phyloP scores from a whole-genome alignment of 2,888 invertebrate genomes.

The Gymnosoma rotundatum region DNA sequence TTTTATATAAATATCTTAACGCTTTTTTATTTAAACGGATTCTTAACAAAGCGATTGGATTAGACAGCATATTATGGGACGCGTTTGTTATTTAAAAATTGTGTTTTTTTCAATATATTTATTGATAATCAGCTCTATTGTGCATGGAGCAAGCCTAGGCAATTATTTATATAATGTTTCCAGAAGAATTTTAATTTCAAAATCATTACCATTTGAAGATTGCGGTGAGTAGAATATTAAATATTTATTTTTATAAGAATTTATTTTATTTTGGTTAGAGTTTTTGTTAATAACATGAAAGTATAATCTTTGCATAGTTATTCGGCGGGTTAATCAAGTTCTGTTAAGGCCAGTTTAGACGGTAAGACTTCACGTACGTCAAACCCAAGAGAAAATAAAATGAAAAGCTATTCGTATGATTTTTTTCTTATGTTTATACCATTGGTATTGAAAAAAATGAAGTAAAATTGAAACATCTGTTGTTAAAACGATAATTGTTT shows the following conservation, averaged over 20 bases:
- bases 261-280: background rate
- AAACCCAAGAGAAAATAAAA: too few species aligned
- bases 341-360: too few species aligned
- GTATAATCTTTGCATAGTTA: too few species aligned
- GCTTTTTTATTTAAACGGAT: background rate
- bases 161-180: conserved; percentile 42
- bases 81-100: conserved; percentile 58
- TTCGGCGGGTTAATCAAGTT: too few species aligned
- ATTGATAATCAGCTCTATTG: background rate
- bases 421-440: too few species aligned
- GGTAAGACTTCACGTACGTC: too few species aligned
- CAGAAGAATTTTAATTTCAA: conserved; percentile 66
- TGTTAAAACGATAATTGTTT: too few species aligned
- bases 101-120: conserved; percentile 42
- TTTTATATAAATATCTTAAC: conserved; percentile 43
- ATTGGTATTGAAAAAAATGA: too few species aligned
- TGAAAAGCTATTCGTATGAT: too few species aligned
- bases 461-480: too few species aligned
- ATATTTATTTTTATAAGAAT: background rate
- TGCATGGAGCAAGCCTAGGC: conserved; percentile 15
- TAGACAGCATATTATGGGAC: conserved; percentile 27
- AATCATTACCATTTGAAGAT: conserved; percentile 77
- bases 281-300: too few species aligned
- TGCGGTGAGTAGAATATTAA: conserved; percentile 75
- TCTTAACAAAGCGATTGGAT: conserved; percentile 21